Evolutionary conservation across 2,113 vertebrate genomes (phyloP), one percentile per base, ranked within the genome.

Genomic region (Bos indicus): DNA sequence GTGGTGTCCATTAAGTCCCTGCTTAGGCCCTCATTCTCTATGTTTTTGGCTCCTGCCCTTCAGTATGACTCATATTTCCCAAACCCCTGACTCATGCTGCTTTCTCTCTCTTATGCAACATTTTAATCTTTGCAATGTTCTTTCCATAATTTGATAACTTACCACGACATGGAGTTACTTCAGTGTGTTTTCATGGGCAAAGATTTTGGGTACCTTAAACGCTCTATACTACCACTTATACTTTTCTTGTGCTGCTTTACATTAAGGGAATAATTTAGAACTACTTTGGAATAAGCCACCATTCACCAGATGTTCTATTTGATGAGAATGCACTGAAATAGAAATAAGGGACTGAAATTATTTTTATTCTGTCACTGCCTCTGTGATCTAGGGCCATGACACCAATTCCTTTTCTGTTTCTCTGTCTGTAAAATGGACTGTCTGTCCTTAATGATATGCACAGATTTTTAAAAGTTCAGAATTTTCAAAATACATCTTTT

Each of bases 1-100:
- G 96, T 98, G 96, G 59, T 95, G 96, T 95, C 97, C 97, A 95
- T 28, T 71, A 92, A 98, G 97, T 97, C 93, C 93, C 95, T 81
- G 95, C 78, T 96, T 96, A 93, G 94, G 98, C 94, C 98, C 88
- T 92, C 64, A 67, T 95, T 96, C 95, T 98, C 96, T 87, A 67
- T 92, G 98, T 78, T 94, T 97, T 97, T 99, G 98, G 98, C 98
- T 98, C 14, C 0, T 2, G 98, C 97, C 94, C 95, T 92, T 98
- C 82, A 89, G 0, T 28, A 98, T 98, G 99, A 99, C 96, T 99
- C 98, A 99, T 93, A 99, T 98, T 99, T 99, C 98, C 99, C 99
- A 98, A 99, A 98, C 98, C 98, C 98, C 98, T 99, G 99, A 99
- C 98, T 99, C 98, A 99, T 97, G 98, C 98, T 98, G 98, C 98